Conservation (phyloP, 1,140 invertebrate species). For the Planococcus citri region DNA sequence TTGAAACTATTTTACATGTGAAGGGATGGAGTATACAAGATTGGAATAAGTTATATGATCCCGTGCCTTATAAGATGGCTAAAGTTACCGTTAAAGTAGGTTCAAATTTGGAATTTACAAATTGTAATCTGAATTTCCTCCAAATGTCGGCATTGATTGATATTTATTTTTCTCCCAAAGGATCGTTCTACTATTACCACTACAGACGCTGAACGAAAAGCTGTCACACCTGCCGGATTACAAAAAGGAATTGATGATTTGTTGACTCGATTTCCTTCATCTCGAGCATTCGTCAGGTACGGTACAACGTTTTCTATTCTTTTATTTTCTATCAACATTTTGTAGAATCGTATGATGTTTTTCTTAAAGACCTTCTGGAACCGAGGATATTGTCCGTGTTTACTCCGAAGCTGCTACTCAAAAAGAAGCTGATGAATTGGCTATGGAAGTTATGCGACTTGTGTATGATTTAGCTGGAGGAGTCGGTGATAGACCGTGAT, state of each 20-base stretch:
- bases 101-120: too few species aligned
- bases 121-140: not conserved
- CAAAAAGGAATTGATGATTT: slow-evolving; percentile 67
- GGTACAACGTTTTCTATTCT: not conserved
- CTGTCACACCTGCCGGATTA: slow-evolving; percentile 63
- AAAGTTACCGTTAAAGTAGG: slow-evolving; percentile 61
- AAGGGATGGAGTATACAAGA: slow-evolving; percentile 62
- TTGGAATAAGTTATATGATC: slow-evolving; percentile 70
- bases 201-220: slow-evolving; percentile 69
- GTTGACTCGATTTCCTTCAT: slow-evolving; percentile 53
- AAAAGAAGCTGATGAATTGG: slow-evolving; percentile 55
- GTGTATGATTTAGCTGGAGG: slow-evolving; percentile 69
- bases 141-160: not conserved
- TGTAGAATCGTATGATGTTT: too few species aligned
- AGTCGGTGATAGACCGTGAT: slow-evolving; percentile 35
- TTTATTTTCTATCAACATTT: too few species aligned
- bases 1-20: slow-evolving; percentile 76
- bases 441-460: slow-evolving; percentile 54
- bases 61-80: slow-evolving; percentile 76
- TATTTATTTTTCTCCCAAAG: slow-evolving; percentile 31
- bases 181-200: slow-evolving; percentile 76
- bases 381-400: slow-evolving; percentile 90
- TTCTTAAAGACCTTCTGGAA: slow-evolving; percentile 75
- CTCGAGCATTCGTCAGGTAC: slow-evolving; percentile 74
- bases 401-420: slow-evolving; percentile 86